A percentile compares a stretch with the other conserved stretches of the same genome.
Evolutionary conservation across 2,797 vertebrate species (phyloP).

Genomic region (Alosa sapidissima): DNA sequence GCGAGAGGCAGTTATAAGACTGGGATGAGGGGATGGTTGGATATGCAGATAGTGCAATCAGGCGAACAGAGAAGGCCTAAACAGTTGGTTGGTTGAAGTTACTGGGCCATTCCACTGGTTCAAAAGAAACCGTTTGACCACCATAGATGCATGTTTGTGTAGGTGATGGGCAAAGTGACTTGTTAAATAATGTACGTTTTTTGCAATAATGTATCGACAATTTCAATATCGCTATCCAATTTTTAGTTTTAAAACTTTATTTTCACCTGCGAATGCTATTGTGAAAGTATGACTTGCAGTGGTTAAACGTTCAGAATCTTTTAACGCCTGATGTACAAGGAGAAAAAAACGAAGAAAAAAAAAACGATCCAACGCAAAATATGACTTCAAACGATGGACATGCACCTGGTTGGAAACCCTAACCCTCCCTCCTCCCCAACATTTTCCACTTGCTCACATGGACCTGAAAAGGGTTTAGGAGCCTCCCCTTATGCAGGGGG

Average conservation of each 20-base stretch:
- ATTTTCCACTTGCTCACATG: slow-evolving; percentile 61
- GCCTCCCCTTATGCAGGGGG: slow-evolving; percentile 48
- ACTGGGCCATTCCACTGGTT: slow-evolving; percentile 61
- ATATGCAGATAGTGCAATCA: slow-evolving; percentile 74
- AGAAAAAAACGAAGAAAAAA: slow-evolving; percentile 21
- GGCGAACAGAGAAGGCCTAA: slow-evolving; percentile 64
- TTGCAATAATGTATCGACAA: slow-evolving; percentile 83
- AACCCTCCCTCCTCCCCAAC: slow-evolving; percentile 39
- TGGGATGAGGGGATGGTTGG: slow-evolving; percentile 54
- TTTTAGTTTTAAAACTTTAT: slow-evolving; percentile 47
- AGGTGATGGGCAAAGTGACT: slow-evolving; percentile 78
- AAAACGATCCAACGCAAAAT: slow-evolving; percentile 28
- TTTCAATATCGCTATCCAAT: slow-evolving; percentile 73
- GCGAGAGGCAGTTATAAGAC: slow-evolving; percentile 45
- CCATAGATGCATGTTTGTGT: slow-evolving; percentile 82
- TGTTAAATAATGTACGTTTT: slow-evolving; percentile 81
- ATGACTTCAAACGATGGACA: slow-evolving; percentile 65
- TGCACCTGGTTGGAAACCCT: slow-evolving; percentile 53
- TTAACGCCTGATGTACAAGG: slow-evolving; percentile 64
- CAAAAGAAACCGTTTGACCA: slow-evolving; percentile 65
- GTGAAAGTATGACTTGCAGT: slow-evolving; percentile 77
- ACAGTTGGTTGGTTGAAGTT: slow-evolving; percentile 54
- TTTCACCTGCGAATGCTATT: slow-evolving; percentile 74
- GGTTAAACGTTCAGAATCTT: slow-evolving; percentile 70
- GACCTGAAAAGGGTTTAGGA: slow-evolving; percentile 58